Base-by-base conservation (phyloP, 1,140 invertebrate genomes). In the Aradophagus sp. region DNA sequence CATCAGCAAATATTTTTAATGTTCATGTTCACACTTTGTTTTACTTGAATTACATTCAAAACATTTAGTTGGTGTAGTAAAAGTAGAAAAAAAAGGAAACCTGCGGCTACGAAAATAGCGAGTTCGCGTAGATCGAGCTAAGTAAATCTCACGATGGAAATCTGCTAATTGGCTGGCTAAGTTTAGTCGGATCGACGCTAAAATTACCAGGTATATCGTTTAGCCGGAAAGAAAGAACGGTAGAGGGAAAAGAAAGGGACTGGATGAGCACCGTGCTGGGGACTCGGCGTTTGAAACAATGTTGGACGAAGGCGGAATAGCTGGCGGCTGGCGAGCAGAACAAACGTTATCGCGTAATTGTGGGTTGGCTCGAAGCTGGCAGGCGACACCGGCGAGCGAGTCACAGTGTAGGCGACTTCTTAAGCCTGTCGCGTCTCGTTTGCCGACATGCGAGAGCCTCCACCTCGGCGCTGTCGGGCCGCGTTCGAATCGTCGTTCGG, bases 261-360 rank as follows among this genome's bases (percentile, higher is more conserved):
- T 14, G 34, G 39, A 56, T 41, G 32, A 12, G 44, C 55, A 61
- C 55, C 45, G 27, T 12, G 31, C n/a, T n/a, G 0, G 11, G 50
- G 34, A 59, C 36, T 69, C 44, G 65, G 65, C 23, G 44, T 14
- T 48, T 34, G 45, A 8, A 67, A 58, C 62, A 72, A 56, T 61
- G 62, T 58, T 29, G 36, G 26, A 1, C 4, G 47, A 45, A 13
- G 32, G 20, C 34, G 52, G 36, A 67, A 59, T 70, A 48, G 56
- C 67, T 13, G 38, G 16, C 58, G 45, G 56, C 58, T 73, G 68
- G 58, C 69, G 7, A 38, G 16, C 6, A 17, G 53, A 65, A 63
- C 62, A 69, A 68, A 77, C 80, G 76, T 78, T 79, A 81, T 81
- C 78, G 74, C 71, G 77, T 81, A 83, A 83, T 83, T 83, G 79